Percentiles rank a stretch among this genome's conserved stretches.
Evolutionary conservation across 2,797 vertebrate species (phyloP).

Genomic region (Halcyon smyrnensis): DNA sequence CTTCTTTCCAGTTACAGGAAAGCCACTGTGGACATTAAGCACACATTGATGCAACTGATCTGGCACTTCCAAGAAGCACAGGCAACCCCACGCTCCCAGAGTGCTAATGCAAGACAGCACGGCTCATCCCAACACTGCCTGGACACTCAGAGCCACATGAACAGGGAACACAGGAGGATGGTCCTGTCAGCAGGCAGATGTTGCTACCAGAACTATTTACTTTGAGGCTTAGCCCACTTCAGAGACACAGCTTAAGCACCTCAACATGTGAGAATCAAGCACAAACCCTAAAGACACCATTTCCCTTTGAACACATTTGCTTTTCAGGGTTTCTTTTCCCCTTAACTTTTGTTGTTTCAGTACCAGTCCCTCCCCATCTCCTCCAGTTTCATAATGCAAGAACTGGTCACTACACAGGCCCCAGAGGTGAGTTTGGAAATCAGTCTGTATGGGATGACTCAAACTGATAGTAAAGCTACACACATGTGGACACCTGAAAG

Average conservation of each 20-base stretch:
- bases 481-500: background rate
- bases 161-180: background rate
- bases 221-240: background rate
- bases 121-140: background rate
- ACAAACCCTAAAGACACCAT: background rate
- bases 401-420: accelerated
- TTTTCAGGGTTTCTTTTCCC: background rate
- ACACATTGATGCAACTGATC: background rate
- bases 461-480: background rate
- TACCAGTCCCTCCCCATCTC: background rate
- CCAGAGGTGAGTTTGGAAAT: background rate
- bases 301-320: background rate
- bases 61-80: background rate
- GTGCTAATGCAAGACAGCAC: background rate
- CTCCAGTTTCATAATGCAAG: background rate
- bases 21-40: background rate
- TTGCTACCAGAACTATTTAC: background rate
- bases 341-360: background rate
- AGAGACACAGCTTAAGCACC: background rate
- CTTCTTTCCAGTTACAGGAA: background rate
- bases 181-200: background rate
- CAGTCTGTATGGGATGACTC: background rate
- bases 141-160: background rate
- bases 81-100: background rate
- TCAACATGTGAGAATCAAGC: background rate